Evolutionary conservation across 1,140 invertebrate species (phyloP).

Genomic region (Goniozus legneri): DNA sequence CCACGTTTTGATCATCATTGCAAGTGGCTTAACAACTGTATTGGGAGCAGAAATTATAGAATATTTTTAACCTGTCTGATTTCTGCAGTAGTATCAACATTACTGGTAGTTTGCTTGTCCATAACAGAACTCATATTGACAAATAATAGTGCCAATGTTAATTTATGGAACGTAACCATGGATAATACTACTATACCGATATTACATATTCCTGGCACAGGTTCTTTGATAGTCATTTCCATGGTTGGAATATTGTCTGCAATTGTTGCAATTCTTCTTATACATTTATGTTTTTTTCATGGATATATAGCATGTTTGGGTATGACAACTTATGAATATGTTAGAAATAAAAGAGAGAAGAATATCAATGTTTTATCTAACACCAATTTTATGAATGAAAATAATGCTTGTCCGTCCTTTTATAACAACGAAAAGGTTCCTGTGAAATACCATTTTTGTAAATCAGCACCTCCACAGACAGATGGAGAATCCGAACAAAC

Average conservation of each 20-base stretch:
- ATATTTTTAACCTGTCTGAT: conserved; percentile 82
- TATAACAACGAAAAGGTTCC: conserved; percentile 11
- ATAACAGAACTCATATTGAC: conserved; percentile 63
- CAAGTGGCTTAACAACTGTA: conserved; percentile 97
- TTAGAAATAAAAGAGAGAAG: conserved; percentile 58
- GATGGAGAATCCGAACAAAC: conserved; percentile 14
- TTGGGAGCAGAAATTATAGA: conserved; percentile 86
- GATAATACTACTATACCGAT: conserved; percentile 46
- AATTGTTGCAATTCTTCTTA: conserved; percentile 72
- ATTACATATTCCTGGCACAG: conserved; percentile 54
- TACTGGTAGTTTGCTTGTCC: conserved; percentile 68
- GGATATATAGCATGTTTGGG: conserved; percentile 81
- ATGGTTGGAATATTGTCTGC: conserved; percentile 67
- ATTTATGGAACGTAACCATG: conserved; percentile 24
- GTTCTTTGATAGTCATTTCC: conserved; percentile 64
- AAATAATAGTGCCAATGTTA: neutral
- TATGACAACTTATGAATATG: conserved; percentile 88
- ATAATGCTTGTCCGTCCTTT: conserved; percentile 42
- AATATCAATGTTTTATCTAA: conserved; percentile 17
- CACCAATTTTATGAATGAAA: too few relatives aligned
- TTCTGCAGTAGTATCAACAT: conserved; percentile 73
- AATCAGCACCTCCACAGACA: conserved; percentile 5
- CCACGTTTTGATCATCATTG: conserved; percentile 92
- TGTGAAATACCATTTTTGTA: conserved; percentile 22
- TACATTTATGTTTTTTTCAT: conserved; percentile 88